Base-by-base conservation (phyloP, 2,888 invertebrate species). In the Amblyteles armatorius region DNA sequence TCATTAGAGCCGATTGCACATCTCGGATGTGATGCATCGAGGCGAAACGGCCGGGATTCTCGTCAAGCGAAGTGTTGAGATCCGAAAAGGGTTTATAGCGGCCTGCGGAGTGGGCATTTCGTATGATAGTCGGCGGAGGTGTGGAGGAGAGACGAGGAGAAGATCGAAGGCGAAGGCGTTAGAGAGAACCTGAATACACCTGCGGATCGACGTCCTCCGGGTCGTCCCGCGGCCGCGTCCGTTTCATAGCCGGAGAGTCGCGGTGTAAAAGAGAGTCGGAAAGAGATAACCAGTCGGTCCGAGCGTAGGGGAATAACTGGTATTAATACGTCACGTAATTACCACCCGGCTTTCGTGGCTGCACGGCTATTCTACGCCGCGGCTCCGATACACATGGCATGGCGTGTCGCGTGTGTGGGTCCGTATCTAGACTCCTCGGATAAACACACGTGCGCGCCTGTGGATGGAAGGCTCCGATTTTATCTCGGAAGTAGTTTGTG, bases 321-420 rank as follows among this genome's bases (percentile, higher is more conserved):
- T 92, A 92, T 92, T 92, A 92, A 92, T 92, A 92, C 92, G 91
- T 92, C 92, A 91, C 91, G 91, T 92, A 92, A 92, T 92, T 92
- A 91, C 91, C 91, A 89, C 90, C 90, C 88, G 55, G 89, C 88
- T 89, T 52, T 33, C 19, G 84, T 83, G 74, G 76, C 81, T 82
- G 87, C 89, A 88, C 86, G 89, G 86, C 83, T 88, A 91, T 76
- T 50, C 76, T 6, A 55, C 29, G 13, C 33, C 16, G 33, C 63
- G 29, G 29, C 29, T 33, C 26, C 29, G 29, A 63, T 16, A 33
- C 63, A 33, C 29, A 63, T 63, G 29, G 44, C 16, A 33, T 29
- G 16, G 6, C 33, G 33, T 63, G 63, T 33, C 63, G 63, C 63
- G 63, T 63, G 63, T 63, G n/a, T 33, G 29, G 16, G n/a, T 48